These are phyloP conservation scores for Lagopus leucura DNA, from an alignment of 2,113 vertebrate genomes.

Conservation along the genomic window DNA sequence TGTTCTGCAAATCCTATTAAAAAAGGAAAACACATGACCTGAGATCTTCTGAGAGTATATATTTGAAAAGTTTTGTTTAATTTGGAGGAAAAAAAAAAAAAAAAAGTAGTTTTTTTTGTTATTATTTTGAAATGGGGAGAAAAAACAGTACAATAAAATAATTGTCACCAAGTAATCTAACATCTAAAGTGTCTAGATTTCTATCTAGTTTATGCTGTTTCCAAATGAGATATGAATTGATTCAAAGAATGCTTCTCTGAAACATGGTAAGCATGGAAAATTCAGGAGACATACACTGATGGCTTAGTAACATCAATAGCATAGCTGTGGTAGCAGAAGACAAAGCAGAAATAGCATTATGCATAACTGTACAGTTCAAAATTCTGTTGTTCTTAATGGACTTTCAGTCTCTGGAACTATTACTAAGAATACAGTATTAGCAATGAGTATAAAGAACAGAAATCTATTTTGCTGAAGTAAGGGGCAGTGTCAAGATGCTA, in stretches of 20 bases:
- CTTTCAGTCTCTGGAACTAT: neutral
- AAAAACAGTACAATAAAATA: neutral
- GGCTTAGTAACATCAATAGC: neutral
- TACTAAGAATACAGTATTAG: neutral
- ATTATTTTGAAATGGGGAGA: neutral
- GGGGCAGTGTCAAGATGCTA: neutral
- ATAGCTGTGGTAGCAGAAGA: neutral
- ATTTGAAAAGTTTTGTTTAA: neutral
- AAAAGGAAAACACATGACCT: neutral
- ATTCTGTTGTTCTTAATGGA: neutral
- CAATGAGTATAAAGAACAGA: neutral
- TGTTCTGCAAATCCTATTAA: neutral
- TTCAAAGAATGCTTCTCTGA: neutral
- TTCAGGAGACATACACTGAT: neutral
- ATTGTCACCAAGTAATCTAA: neutral
- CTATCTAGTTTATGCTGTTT: neutral
- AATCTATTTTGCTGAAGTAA: neutral
- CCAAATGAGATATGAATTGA: neutral
- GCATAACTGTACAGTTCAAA: neutral
- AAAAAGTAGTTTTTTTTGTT: neutral
- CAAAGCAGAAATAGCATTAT: neutral
- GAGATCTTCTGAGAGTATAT: neutral
- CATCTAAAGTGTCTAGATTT: neutral
- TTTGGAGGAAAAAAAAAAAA: neutral
- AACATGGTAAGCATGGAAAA: neutral